Base-by-base conservation (phyloP, 2,888 invertebrate genomes). In the Drosophila kokeensis region DNA sequence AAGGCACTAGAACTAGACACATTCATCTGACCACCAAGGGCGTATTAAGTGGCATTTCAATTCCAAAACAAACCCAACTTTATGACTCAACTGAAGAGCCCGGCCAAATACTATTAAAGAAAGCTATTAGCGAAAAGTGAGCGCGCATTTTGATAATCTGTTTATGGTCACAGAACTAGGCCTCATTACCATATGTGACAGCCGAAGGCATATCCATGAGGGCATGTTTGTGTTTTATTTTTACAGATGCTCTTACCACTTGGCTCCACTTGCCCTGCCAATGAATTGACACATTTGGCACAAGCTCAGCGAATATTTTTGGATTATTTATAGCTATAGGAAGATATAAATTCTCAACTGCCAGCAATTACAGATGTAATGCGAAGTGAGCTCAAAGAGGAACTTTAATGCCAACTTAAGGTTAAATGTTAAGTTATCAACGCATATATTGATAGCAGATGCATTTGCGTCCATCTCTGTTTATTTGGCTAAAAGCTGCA, bases 141-240 rank as follows among this genome's bases (percentile, higher is more conserved):
- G 76, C 70, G 72, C 69, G 69, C 65, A 55, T 69, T 61, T 62
- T 69, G 69, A 69, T 90, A 90, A 90, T 78, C 83, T 73, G 70
- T 74, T 85, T 85, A 77, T 77, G 80, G 77, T 52, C 74, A 62
- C 59, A 81, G 67, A 91, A 89, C 91, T 90, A 77, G 91, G 91
- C 82, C 91, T 90, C 81, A 86, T 91, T 90, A 86, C 81, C 91
- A 91, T 91, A 90, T 74, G 80, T 38, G 79, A 62, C 45, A 69
- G 57, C 61, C 45, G 8, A 24, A 27, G 15, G 15, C 67, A 70
- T n/a, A 74, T 73, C 71, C 57, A 69, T 54, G 71, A 52, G 62
- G 54, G 53, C 50, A 29, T n/a, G 24, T 40, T 8, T 54, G 38
- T 55, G 24, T 42, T 10, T 27, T n/a, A 66, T 54, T 67, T 76